A percentile compares a stretch with the other conserved stretches of the same genome.
Conservation (phyloP, 2,888 invertebrate genomes). For the Tridacna crocea region DNA sequence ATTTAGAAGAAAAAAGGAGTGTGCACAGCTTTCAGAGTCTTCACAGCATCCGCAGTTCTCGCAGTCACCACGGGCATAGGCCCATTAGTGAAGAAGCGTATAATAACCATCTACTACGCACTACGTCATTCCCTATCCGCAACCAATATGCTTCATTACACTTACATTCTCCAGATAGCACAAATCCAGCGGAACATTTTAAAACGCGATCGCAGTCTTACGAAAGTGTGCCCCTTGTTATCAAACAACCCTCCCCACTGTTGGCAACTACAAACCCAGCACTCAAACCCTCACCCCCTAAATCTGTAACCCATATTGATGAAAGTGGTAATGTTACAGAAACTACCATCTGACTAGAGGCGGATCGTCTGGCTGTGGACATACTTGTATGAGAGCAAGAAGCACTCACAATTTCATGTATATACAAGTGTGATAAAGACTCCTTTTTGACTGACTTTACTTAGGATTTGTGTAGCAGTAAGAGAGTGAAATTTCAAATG, state of each 20-base stretch:
- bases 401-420: not conserved
- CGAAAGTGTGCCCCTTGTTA: slow-evolving; percentile 81
- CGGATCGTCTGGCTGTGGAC: not conserved
- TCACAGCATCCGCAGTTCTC: slow-evolving; percentile 86
- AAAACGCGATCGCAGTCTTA: slow-evolving; percentile 81
- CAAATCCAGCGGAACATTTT: slow-evolving; percentile 66
- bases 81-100: slow-evolving; percentile 75
- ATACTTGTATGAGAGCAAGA: slow-evolving; percentile 11
- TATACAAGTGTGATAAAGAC: too few relatives aligned
- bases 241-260: slow-evolving; percentile 75
- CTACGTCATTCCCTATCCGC: slow-evolving; percentile 69
- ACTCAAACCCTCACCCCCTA: slow-evolving; percentile 72
- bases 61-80: slow-evolving; percentile 89
- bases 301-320: slow-evolving; percentile 72
- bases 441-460: too few relatives aligned
- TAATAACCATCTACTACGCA: slow-evolving; percentile 73
- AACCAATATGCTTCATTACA: slow-evolving; percentile 63
- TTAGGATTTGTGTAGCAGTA: too few relatives aligned
- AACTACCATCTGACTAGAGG: slow-evolving; percentile 73
- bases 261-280: slow-evolving; percentile 75
- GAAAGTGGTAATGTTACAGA: slow-evolving; percentile 68
- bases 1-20: slow-evolving; percentile 99
- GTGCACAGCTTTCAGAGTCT: slow-evolving; percentile 91
- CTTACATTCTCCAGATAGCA: slow-evolving; percentile 69
- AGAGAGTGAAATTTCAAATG: too few relatives aligned